Percentiles rank a stretch among this genome's conserved stretches.
phyloP scores from a whole-genome alignment of 2,888 invertebrate species.

The Linnaemya vulpina region DNA sequence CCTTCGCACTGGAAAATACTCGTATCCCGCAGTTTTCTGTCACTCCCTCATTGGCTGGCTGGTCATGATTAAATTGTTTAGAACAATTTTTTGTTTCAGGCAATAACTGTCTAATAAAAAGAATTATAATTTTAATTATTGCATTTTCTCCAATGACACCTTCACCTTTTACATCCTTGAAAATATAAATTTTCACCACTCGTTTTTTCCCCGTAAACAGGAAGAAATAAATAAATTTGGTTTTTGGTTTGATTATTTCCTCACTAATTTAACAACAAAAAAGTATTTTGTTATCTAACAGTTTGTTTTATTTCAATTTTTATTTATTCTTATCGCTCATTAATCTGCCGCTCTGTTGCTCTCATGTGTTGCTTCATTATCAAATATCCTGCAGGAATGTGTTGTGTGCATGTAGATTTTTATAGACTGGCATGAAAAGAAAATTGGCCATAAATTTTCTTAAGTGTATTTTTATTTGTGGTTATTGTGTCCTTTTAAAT shows the following conservation, averaged over 20 bases:
- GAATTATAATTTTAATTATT: slow-evolving; percentile 78
- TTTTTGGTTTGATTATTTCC: slow-evolving; percentile 73
- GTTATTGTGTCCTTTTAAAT: slow-evolving; percentile 69
- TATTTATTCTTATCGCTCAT: slow-evolving; percentile 67
- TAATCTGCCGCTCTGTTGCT: slow-evolving; percentile 66
- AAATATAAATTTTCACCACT: slow-evolving; percentile 15
- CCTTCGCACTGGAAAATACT: slow-evolving; percentile 44
- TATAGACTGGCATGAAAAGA: slow-evolving; percentile 32
- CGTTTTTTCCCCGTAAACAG: slow-evolving; percentile 34
- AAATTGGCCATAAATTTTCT: slow-evolving; percentile 77
- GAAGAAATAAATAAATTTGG: slow-evolving; percentile 69
- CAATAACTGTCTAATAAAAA: slow-evolving; percentile 82
- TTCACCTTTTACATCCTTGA: slow-evolving; percentile 70
- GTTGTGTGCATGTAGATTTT: slow-evolving; percentile 48
- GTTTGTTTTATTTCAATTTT: slow-evolving; percentile 40
- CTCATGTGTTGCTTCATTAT: slow-evolving; percentile 71
- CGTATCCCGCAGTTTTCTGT: slow-evolving; percentile 62
- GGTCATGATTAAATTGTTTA: slow-evolving; percentile 77
- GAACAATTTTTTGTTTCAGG: slow-evolving; percentile 70
- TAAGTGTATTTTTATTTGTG: slow-evolving; percentile 77
- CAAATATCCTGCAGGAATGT: slow-evolving; percentile 48
- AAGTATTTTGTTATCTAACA: slow-evolving; percentile 50
- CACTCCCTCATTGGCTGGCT: slow-evolving; percentile 13
- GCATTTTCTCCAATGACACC: slow-evolving; percentile 75
- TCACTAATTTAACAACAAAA: slow-evolving; percentile 36